Conservation (phyloP, 2,113 vertebrate genomes). For the Oryzias woworae region DNA sequence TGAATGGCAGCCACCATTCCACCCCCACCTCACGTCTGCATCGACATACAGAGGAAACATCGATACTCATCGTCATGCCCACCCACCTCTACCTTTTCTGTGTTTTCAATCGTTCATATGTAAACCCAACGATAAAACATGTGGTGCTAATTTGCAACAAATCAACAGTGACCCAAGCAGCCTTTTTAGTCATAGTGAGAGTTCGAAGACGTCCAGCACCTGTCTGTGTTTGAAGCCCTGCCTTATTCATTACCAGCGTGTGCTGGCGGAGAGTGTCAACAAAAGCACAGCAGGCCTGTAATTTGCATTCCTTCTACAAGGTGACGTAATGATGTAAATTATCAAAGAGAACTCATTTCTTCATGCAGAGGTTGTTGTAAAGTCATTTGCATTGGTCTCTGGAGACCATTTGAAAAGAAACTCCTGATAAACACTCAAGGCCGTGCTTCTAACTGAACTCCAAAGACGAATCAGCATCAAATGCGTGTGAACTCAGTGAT, state of each 20-base stretch:
- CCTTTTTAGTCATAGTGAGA: constrained; percentile 62
- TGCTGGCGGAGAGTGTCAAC: constrained; percentile 63
- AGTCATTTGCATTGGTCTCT: constrained; percentile 56
- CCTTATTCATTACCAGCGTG: constrained; percentile 71
- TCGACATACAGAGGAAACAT: constrained; percentile 49
- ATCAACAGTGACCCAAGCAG: constrained; percentile 70
- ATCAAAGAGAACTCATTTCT: constrained; percentile 70
- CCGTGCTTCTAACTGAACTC: constrained; percentile 64
- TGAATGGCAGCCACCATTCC: constrained; percentile 62
- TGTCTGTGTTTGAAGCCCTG: constrained; percentile 67
- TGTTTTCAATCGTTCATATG: constrained; percentile 71
- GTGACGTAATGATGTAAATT: constrained; percentile 73
- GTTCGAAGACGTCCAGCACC: constrained; percentile 60
- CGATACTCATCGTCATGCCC: constrained; percentile 60
- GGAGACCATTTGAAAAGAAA: constrained; percentile 63
- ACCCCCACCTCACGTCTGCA: constrained; percentile 13
- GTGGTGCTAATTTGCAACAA: constrained; percentile 75
- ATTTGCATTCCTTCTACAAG: constrained; percentile 69
- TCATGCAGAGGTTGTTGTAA: constrained; percentile 52
- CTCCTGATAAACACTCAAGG: constrained; percentile 60
- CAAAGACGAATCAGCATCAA: constrained; percentile 62
- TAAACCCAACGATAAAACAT: constrained; percentile 71
- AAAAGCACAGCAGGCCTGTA: constrained; percentile 62
- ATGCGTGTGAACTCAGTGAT: constrained; percentile 57
- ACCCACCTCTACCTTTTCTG: constrained; percentile 36